These are phyloP conservation scores for Tenthredo mesomela DNA, from an alignment of 2,888 invertebrate species.

Conservation along the genomic window DNA sequence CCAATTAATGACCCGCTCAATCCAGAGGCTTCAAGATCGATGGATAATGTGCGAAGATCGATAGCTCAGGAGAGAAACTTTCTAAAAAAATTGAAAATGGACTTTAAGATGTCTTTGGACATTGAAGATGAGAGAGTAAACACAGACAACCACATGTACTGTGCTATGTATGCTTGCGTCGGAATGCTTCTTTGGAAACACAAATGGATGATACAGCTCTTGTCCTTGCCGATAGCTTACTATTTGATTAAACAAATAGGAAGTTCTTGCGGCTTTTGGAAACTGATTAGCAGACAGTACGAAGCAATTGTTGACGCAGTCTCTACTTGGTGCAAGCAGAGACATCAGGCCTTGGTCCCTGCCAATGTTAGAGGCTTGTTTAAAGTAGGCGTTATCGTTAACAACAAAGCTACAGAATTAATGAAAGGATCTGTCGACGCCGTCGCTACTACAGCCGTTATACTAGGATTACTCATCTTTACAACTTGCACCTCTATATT, in stretches of 20 bases:
- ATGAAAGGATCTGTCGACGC: conserved; percentile 91
- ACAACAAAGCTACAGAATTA: conserved; percentile 82
- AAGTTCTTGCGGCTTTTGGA: conserved; percentile 78
- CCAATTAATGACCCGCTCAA: not conserved
- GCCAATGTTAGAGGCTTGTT: conserved; percentile 88
- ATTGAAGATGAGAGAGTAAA: conserved; percentile 68
- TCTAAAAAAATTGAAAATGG: conserved; percentile 69
- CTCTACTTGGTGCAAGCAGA: conserved; percentile 82
- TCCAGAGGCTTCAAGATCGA: not conserved
- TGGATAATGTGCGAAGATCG: conserved; percentile 11
- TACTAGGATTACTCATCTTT: conserved; percentile 90
- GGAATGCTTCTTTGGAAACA: conserved; percentile 93
- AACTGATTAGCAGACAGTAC: conserved; percentile 68
- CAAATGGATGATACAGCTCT: conserved; percentile 88
- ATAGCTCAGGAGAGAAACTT: conserved; percentile 68
- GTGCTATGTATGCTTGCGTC: conserved; percentile 89
- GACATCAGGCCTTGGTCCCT: conserved; percentile 86
- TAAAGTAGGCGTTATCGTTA: conserved; percentile 84
- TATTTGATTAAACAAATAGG: conserved; percentile 82
- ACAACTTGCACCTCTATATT: conserved; percentile 90
- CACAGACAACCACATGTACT: conserved; percentile 83
- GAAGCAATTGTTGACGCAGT: conserved; percentile 77
- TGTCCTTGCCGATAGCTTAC: conserved; percentile 88
- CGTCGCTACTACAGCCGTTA: conserved; percentile 92
- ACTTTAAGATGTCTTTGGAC: conserved; percentile 71